phyloP scores from a whole-genome alignment of 2,888 invertebrate species.

The Atethmia centrago region DNA sequence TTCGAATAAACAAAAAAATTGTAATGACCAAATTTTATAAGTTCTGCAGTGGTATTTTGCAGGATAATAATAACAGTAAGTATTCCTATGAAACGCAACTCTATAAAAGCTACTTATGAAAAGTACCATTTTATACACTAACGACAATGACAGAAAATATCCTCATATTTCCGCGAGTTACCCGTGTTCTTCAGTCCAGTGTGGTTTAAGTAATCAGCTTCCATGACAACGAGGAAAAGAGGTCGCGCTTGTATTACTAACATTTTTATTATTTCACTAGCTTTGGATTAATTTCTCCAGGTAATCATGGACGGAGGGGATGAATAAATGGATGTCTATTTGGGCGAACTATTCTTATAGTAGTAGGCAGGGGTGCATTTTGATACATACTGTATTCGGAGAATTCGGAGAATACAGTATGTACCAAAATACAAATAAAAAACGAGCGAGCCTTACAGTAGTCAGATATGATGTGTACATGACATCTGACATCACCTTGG shows the following conservation, averaged over 20 bases:
- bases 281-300: neutral
- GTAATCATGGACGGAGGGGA: no score
- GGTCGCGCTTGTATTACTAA: slow-evolving; percentile 26
- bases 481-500: no score
- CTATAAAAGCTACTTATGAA: slow-evolving; percentile 18
- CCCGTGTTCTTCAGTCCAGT: slow-evolving; percentile 36
- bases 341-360: no score
- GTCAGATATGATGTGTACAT: no score
- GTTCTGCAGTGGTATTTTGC: neutral
- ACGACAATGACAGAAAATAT: slow-evolving; percentile 17
- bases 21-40: neutral
- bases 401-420: no score
- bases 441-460: no score
- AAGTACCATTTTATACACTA: slow-evolving; percentile 21
- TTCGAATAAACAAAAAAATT: no score
- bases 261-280: neutral
- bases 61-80: neutral
- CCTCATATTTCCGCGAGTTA: slow-evolving; percentile 39
- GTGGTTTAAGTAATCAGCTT: slow-evolving; percentile 57
- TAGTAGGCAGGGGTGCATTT: no score
- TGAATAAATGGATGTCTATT: no score
- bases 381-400: no score
- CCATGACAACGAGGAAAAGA: slow-evolving; percentile 33
- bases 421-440: no score
- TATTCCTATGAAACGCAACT: neutral